A percentile compares a stretch with the other conserved stretches of the same genome.
Evolutionary conservation across 2,797 vertebrate genomes (phyloP).

Genomic region (Todus mexicanus): DNA sequence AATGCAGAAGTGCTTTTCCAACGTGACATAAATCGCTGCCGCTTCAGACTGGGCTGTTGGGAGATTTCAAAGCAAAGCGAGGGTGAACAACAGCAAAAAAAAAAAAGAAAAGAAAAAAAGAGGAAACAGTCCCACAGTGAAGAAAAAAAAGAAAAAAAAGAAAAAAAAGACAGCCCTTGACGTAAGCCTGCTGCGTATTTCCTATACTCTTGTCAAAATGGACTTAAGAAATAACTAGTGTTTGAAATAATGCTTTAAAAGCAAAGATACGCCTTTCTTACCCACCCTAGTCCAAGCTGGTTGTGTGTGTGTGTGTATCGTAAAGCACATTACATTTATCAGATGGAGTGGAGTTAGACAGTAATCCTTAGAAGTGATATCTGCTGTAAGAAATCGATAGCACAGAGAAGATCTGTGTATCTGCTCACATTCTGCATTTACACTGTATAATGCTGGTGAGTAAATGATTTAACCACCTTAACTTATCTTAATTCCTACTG

Average conservation of each 20-base stretch:
- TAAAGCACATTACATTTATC: neutral
- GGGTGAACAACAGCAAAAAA: no score
- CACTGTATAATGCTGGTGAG: neutral
- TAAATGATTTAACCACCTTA: neutral
- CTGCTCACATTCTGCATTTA: neutral
- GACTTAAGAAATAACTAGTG: neutral
- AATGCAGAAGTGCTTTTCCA: slow-evolving; percentile 17
- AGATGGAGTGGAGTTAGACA: neutral
- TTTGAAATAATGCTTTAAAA: neutral
- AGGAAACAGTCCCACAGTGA: neutral
- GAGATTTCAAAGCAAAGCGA: neutral
- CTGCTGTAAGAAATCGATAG: neutral
- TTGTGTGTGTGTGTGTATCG: neutral
- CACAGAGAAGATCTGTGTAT: neutral
- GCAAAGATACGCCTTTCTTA: neutral
- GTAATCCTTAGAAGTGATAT: neutral
- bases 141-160: neutral
- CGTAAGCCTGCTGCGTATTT: neutral
- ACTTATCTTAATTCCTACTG: neutral
- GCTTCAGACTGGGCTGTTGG: neutral
- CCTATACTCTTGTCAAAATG: neutral
- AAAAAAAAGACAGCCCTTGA: neutral
- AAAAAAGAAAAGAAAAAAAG: neutral
- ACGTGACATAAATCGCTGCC: neutral
- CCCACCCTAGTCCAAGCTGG: neutral